Percentiles rank a stretch among this genome's conserved stretches.
These are phyloP conservation scores for Sarcophaga caerulescens DNA, from an alignment of 2,888 invertebrate genomes.

Conservation along the genomic window DNA sequence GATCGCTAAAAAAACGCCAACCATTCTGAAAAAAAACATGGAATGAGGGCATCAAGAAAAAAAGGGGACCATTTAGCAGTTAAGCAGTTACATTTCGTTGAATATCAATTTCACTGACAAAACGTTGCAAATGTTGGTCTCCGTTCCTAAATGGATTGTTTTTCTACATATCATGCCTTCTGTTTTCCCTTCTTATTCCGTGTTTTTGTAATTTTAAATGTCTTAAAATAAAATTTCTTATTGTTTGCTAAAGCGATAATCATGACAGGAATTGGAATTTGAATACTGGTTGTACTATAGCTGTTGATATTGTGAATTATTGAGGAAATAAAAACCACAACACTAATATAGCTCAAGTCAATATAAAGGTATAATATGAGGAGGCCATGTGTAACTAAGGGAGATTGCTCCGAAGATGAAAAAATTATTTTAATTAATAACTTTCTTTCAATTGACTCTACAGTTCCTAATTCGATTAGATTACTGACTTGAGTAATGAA, in stretches of 20 bases:
- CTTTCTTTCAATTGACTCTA: no score
- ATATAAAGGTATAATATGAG: no score
- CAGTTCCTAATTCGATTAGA: no score
- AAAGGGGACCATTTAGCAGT: conserved; percentile 12
- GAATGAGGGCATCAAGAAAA: background rate
- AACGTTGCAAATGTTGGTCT: no score
- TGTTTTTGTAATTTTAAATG: conserved; percentile 37
- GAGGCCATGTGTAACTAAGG: no score
- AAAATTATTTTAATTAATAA: no score
- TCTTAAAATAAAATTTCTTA: conserved; percentile 49
- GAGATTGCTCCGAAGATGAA: no score
- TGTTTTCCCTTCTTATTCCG: background rate
- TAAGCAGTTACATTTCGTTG: conserved; percentile 1
- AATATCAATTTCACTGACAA: no score
- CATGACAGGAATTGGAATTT: conserved; percentile 18
- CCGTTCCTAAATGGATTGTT: conserved; percentile 40
- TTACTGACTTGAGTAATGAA: no score
- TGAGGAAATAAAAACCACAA: no score
- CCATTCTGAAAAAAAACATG: conserved; percentile 15
- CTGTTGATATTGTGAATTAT: no score
- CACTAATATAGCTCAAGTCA: no score
- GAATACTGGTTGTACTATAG: background rate
- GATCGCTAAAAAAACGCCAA: conserved; percentile 22
- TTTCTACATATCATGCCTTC: background rate
- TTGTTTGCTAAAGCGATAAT: conserved; percentile 46